Evolutionary conservation across 2,888 invertebrate genomes (phyloP), one percentile per base, ranked within the genome.

Genomic region (Reticulitermes lucifugus): DNA sequence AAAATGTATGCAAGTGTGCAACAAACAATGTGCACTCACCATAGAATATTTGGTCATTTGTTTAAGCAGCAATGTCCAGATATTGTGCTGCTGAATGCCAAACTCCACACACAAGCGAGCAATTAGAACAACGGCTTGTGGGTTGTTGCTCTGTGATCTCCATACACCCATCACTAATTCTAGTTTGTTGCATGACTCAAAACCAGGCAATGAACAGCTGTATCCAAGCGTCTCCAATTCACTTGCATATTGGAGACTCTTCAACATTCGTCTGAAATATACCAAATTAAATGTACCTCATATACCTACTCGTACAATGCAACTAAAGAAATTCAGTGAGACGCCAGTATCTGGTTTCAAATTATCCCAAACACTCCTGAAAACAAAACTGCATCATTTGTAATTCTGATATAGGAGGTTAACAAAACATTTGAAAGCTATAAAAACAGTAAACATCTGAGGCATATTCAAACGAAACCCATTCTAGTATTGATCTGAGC

Each of bases 171-270:
- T 46, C 7, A 77, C 46, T 9, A 77, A 43, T 35, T 77, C 77
- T 22, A 77, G 4, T 46, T 77, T 77, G 25, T 77, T 77, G 46
- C 77, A 77, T n/a, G 77, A 46, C n/a, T 77, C 46, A 46, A 77
- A 77, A 22, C 22, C 1, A n/a, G 43, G 4, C n/a, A 77, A 9
- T 22, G 77, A 77, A 25, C n/a, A 77, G 22, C 22, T 43, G 9
- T 5, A 77, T 4, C 77, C 77, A 21, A 77, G 77, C 46, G 9
- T 21, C 46, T 77, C 77, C n/a, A 77, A n/a, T 18, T 21, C 22
- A 25, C 77, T 77, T 21, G n/a, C 25, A 46, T 46, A 46, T 10
- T 22, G 35, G 5, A 77, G 46, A 43, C 41, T 46, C 46, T n/a
- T n/a, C 51, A 43, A 12, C 41, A 77, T 41, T 46, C 21, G n/a